These are phyloP conservation scores for Turnix velox DNA, from an alignment of 2,113 vertebrate species.

Conservation along the genomic window DNA sequence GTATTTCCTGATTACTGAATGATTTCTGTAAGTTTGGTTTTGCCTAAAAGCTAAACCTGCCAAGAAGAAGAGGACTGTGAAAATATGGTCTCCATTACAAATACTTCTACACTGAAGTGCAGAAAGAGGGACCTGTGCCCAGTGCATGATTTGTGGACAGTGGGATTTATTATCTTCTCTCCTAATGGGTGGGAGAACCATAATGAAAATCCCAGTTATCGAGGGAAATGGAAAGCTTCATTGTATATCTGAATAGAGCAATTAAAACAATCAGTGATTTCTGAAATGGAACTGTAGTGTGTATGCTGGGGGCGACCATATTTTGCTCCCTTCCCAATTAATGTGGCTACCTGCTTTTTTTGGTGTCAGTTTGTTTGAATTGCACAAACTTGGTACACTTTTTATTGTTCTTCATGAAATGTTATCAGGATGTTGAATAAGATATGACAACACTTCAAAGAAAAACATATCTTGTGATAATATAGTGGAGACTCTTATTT, in stretches of 20 bases:
- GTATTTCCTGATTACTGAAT: constrained; percentile 40
- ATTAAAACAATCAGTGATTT: constrained; percentile 38
- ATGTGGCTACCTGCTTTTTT: constrained; percentile 31
- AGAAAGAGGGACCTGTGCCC: constrained; percentile 34
- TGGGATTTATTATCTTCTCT: constrained; percentile 47
- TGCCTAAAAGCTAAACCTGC: constrained; percentile 7
- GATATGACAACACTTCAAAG: constrained; percentile 60
- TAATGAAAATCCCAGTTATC: constrained; percentile 39
- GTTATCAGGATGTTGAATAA: constrained; percentile 28
- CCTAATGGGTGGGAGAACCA: constrained; percentile 11
- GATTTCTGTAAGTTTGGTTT: constrained; percentile 31
- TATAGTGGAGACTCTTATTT: constrained; percentile 61
- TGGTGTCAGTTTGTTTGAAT: constrained; percentile 54
- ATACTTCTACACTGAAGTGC: constrained; percentile 38
- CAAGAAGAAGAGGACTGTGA: constrained; percentile 59
- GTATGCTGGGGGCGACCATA: neutral
- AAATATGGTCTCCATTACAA: constrained; percentile 62
- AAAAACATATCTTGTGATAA: constrained; percentile 61
- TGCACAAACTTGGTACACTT: constrained; percentile 42
- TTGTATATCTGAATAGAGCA: neutral
- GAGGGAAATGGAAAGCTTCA: neutral
- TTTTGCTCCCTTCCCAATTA: neutral
- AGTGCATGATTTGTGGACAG: constrained; percentile 4
- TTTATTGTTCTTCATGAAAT: constrained; percentile 58
- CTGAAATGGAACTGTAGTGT: neutral